phyloP scores from a whole-genome alignment of 2,888 invertebrate species.

The Adelognathus sp. region DNA sequence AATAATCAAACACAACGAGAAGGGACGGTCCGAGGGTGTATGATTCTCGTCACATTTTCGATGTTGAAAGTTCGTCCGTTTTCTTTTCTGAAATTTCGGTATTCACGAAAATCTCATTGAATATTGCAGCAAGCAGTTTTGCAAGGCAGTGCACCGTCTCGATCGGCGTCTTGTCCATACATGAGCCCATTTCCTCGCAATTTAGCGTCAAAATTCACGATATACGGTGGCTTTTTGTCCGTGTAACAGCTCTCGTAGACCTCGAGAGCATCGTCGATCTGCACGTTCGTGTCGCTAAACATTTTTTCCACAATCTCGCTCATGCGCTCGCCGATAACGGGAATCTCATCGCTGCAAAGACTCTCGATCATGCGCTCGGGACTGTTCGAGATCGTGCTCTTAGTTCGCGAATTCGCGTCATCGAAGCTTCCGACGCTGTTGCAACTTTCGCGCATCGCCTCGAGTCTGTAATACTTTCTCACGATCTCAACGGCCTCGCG shows the following conservation, averaged over 20 bases:
- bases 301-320: constrained; percentile 27
- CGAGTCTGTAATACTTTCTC: constrained; percentile 75
- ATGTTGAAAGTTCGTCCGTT: constrained; percentile 5
- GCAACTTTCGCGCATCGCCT: constrained; percentile 67
- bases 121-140: constrained; percentile 77
- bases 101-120: constrained; percentile 70
- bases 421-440: constrained; percentile 63
- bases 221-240: constrained; percentile 60
- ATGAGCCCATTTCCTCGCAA: constrained; percentile 59
- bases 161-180: constrained; percentile 63
- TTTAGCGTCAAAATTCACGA: constrained; percentile 57
- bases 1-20: no score
- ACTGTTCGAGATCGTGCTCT: constrained; percentile 66
- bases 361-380: constrained; percentile 66
- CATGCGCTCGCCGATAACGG: constrained; percentile 64
- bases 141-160: constrained; percentile 73
- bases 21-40: constrained; percentile 17
- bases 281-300: constrained; percentile 53
- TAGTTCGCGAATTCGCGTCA: constrained; percentile 26
- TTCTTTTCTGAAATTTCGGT: neutral
- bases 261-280: constrained; percentile 78
- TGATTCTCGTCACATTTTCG: constrained; percentile 8
- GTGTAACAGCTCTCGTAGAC: constrained; percentile 77
- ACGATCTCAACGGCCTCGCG: constrained; percentile 72
- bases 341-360: constrained; percentile 67